phyloP scores from a whole-genome alignment of 2,113 vertebrate genomes.

The Paramormyrops kingsleyae region DNA sequence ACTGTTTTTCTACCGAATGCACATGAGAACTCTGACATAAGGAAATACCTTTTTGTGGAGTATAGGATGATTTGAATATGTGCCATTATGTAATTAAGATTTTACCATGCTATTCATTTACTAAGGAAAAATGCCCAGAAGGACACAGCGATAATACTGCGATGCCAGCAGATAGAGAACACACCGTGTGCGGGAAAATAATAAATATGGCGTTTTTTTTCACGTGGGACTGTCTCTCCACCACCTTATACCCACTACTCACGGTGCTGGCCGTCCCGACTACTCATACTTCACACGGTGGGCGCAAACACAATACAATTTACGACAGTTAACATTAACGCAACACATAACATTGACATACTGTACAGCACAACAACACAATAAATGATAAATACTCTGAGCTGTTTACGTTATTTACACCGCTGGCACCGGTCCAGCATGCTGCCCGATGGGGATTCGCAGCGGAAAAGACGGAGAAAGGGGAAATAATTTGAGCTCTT shows the following conservation, averaged over 20 bases:
- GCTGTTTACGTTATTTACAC: neutral
- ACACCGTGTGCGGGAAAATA: neutral
- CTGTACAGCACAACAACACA: neutral
- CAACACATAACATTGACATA: neutral
- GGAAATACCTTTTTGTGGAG: neutral
- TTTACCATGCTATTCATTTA: neutral
- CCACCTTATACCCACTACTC: neutral
- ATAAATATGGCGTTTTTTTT: neutral
- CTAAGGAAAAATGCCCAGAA: neutral
- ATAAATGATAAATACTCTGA: neutral
- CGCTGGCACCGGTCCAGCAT: neutral
- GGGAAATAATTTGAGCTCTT: neutral
- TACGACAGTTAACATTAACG: neutral
- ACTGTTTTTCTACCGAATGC: neutral
- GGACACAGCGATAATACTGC: neutral
- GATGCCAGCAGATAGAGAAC: neutral
- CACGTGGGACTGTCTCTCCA: neutral
- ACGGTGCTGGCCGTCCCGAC: neutral
- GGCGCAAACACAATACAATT: neutral
- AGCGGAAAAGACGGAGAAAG: neutral
- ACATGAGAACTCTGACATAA: neutral
- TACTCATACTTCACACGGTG: neutral
- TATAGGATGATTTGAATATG: neutral
- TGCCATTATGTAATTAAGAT: neutral
- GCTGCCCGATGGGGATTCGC: neutral